Evolutionary conservation across 2,888 invertebrate genomes (phyloP).

Genomic region (Melanostoma scalare): DNA sequence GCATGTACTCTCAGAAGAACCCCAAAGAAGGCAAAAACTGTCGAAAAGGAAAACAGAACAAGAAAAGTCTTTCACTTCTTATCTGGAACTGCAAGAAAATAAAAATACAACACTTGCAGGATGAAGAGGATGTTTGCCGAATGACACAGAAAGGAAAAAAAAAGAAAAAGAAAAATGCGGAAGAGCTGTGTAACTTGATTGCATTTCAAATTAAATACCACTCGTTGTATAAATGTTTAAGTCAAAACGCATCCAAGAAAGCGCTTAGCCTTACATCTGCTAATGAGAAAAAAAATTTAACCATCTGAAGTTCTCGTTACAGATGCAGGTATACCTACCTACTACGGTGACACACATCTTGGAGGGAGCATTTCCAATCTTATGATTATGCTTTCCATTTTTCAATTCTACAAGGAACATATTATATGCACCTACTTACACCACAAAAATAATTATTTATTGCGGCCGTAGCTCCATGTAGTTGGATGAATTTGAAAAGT

Average conservation of each 20-base stretch:
- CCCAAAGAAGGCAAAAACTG: conserved; percentile 14
- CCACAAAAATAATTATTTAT: conserved; percentile 62
- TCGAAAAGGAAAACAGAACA: conserved; percentile 2
- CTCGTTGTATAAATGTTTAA: conserved; percentile 18
- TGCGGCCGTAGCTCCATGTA: conserved; percentile 53
- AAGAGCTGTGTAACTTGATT: conserved; percentile 43
- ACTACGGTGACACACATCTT: conserved; percentile 58
- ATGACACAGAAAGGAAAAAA: not conserved
- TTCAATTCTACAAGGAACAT: conserved; percentile 1
- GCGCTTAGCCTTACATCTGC: not conserved
- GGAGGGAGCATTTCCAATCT: conserved; percentile 7
- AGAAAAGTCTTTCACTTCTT: conserved; percentile 34
- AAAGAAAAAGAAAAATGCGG: not conserved
- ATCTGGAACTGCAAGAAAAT: conserved; percentile 5
- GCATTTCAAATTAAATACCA: conserved; percentile 65
- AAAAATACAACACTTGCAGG: conserved; percentile 26
- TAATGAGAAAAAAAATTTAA: not conserved
- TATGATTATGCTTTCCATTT: not conserved
- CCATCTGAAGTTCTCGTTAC: conserved; percentile 23
- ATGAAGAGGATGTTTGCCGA: conserved; percentile 30
- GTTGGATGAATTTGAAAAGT: conserved; percentile 59
- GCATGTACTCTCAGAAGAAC: conserved; percentile 42
- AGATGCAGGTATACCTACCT: conserved; percentile 1
- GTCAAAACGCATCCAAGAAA: not conserved
- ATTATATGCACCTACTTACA: conserved; percentile 44